A percentile compares a stretch with the other conserved stretches of the same genome.
Evolutionary conservation across 2,797 vertebrate genomes (phyloP).

Genomic region (Sebastes taczanowskii): DNA sequence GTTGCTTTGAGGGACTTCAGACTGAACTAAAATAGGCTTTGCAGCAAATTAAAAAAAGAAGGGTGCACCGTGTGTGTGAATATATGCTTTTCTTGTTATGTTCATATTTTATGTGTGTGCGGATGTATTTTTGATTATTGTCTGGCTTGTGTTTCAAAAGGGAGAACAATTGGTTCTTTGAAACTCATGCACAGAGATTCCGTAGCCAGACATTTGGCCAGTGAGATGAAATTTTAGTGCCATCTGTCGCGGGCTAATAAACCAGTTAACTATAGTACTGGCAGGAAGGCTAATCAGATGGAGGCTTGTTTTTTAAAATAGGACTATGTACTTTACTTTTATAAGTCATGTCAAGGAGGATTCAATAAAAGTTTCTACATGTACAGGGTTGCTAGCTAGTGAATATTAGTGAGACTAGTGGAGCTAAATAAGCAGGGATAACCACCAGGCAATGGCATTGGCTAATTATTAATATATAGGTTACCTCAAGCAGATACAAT

Average conservation of each 20-base stretch:
- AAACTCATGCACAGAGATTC: not conserved
- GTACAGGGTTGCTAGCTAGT: not conserved
- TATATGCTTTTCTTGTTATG: not conserved
- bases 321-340: not conserved
- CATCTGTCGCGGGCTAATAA: constrained; percentile 42
- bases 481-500: not conserved
- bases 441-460: not conserved
- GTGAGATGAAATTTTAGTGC: not conserved
- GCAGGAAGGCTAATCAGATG: not conserved
- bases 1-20: not conserved
- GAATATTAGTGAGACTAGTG: no score
- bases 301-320: not conserved
- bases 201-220: constrained; percentile 8
- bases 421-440: not conserved
- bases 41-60: not conserved
- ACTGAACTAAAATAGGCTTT: not conserved
- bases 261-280: not conserved
- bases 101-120: not conserved
- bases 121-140: not conserved
- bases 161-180: constrained; percentile 28
- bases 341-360: not conserved
- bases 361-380: not conserved
- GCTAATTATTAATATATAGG: not conserved
- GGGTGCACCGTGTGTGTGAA: not conserved
- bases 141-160: not conserved